Conservation (phyloP, 2,888 invertebrate species). For the Heteromurus nitidus region DNA sequence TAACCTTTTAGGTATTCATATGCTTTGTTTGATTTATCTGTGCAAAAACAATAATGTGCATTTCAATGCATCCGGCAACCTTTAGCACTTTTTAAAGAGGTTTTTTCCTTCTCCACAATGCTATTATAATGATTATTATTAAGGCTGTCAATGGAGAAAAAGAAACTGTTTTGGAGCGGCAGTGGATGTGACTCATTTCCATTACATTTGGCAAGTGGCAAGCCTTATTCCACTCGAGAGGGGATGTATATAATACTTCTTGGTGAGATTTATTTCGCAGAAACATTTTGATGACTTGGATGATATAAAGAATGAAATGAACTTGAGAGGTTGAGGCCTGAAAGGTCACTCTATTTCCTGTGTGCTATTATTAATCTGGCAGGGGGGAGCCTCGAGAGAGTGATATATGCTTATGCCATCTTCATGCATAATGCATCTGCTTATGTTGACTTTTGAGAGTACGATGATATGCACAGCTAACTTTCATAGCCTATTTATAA, state of each 20-base stretch:
- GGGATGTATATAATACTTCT: too few species aligned
- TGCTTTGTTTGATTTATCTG: conserved; percentile 6
- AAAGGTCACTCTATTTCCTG: conserved; percentile 47
- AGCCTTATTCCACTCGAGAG: too few species aligned
- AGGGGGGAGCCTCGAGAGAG: neutral
- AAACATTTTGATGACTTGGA: too few species aligned
- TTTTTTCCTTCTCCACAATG: too few species aligned
- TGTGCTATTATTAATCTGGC: neutral
- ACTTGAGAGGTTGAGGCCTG: conserved; percentile 35
- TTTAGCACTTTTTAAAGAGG: conserved; percentile 2
- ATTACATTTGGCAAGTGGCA: too few species aligned
- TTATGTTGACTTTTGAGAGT: neutral
- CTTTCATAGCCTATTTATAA: neutral
- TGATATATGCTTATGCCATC: conserved; percentile 13
- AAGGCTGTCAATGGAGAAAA: conserved; percentile 13
- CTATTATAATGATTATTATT: conserved; percentile 3
- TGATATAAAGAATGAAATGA: conserved; percentile 1
- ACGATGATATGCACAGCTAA: neutral
- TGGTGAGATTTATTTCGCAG: neutral
- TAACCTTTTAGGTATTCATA: neutral
- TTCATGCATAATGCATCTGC: conserved; percentile 26
- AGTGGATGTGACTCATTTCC: conserved; percentile 6
- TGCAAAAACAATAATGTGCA: conserved; percentile 1
- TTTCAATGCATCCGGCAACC: conserved; percentile 22
- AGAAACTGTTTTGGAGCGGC: neutral